These are phyloP conservation scores for Perca schrenkii DNA, from an alignment of 2,113 vertebrate genomes.

Conservation along the genomic window DNA sequence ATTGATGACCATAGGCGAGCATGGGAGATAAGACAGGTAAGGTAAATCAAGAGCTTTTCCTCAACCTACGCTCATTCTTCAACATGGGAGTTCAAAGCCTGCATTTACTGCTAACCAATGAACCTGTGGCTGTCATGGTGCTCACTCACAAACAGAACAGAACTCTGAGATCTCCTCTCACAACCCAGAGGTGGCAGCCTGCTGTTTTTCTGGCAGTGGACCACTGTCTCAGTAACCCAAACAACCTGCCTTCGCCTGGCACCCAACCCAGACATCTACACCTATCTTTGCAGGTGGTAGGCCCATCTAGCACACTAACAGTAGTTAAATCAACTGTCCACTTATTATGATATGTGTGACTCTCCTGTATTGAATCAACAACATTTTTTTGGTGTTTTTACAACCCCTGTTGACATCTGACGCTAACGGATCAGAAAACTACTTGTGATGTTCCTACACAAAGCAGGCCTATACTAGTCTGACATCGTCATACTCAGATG, in stretches of 20 bases:
- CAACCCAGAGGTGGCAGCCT: background rate
- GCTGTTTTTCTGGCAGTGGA: background rate
- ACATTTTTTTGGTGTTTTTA: background rate
- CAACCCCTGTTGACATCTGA: background rate
- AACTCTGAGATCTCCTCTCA: background rate
- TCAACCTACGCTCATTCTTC: background rate
- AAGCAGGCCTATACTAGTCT: background rate
- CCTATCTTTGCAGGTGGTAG: background rate
- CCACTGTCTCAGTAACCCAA: background rate
- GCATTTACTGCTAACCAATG: background rate
- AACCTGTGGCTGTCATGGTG: constrained; percentile 4
- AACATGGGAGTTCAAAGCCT: background rate
- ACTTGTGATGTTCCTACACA: background rate
- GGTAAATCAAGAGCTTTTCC: background rate
- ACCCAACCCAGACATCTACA: background rate
- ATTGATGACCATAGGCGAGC: background rate
- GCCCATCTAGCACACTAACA: background rate
- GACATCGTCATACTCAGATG: too few relatives aligned
- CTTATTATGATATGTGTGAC: background rate
- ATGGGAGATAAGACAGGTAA: background rate
- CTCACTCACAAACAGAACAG: background rate
- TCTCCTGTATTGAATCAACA: background rate
- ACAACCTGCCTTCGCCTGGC: background rate
- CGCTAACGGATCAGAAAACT: background rate
- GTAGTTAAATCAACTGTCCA: background rate